Base-by-base conservation (phyloP, 2,888 invertebrate species). In the Melitaea athalia region DNA sequence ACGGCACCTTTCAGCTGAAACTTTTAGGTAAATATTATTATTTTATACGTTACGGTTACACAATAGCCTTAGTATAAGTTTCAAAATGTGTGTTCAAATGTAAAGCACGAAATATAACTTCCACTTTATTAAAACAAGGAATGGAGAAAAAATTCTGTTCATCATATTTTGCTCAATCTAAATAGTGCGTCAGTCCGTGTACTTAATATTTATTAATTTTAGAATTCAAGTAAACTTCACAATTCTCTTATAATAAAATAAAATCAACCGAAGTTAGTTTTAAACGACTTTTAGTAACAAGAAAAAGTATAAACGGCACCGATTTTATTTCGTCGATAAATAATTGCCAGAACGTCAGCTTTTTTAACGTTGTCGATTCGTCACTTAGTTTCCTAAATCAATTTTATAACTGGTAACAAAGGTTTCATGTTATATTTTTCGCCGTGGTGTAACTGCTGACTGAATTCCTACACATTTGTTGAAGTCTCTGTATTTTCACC, bases 1-100 rank as follows among this genome's bases (percentile, higher is more conserved):
- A 82, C 85, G 83, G 85, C 91, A 84, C 90, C 91, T 79, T 89
- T 91, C 82, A 91, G 91, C 87, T 91, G 83, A 90, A 80, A 81
- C 85, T 85, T 78, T 75, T 82, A 86, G 87, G 91, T 91, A 82
- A 85, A 85, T 38, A 11, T 31, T 31, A 24, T 42, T 42, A 0
- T 15, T 15, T 57, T 15, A 57, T 33, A 1, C 5, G 10, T 15
- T n/a, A n/a, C 14, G 6, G n/a, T n/a, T 49, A 49, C n/a, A 4
- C 7, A 49, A 49, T 49, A 49, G n/a, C n/a, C n/a, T n/a, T n/a
- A 49, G n/a, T n/a, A 49, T 11, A 45, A 11, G 45, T 14, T 11
- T 45, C 11, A 38, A 38, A 38, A 38, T 7, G 38, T 6, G 33
- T 33, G 6, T 33, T 33, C 3, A 33, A 10, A 3, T 2, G 4